Base-by-base conservation (phyloP, 1,140 invertebrate genomes). In the Liolophura sinensis region DNA sequence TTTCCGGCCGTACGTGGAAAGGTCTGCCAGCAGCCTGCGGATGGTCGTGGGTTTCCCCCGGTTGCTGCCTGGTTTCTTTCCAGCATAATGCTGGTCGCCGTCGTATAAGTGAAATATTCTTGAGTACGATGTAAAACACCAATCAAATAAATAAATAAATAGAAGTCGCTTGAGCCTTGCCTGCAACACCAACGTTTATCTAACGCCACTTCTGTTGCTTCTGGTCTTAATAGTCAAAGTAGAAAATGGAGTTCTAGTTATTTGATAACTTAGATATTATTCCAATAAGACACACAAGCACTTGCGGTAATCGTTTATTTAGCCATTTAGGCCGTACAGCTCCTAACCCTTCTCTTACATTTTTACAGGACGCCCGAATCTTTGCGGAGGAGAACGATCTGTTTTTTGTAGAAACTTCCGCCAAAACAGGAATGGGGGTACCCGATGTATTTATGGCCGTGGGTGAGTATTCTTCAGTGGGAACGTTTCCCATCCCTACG, bases 371-470 rank as follows among this genome's bases (percentile, higher is more conserved):
- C 86, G 97, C 96, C 78, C 93, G 97, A 87, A 90, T 92, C 55
- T 99, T 98, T 87, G 96, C 97, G 50, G 95, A 98, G 82, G 96
- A 99, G 87, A 98, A 99, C 87, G 95, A 94, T 66, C 89, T 99
- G 73, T 89, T 99, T 62, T 99, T 99, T 87, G 97, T 98, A 93
- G 97, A 99, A 89, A 98, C 96, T 70, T 99, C 96, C 69, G 97
- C 97, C 67, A 99, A 99, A 88, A 99, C 96, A 65, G 96, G 96
- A 74, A 95, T 97, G 92, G 98, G 98, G 87, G 97, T 99, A 65
- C 98, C 98, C 85, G 97, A 99, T 85, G 98, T 99, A 86, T 99
- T 99, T 87, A 88, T 98, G 87, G 95, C 94, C 79, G 98, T 99
- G 86, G 96, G 95, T 96, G 87, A 87, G 85, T 73, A 68, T 40